Percentiles rank a stretch among this genome's conserved stretches.
These are phyloP conservation scores for Taphrorychus bicolor DNA, from an alignment of 2,888 invertebrate species.

Conservation along the genomic window DNA sequence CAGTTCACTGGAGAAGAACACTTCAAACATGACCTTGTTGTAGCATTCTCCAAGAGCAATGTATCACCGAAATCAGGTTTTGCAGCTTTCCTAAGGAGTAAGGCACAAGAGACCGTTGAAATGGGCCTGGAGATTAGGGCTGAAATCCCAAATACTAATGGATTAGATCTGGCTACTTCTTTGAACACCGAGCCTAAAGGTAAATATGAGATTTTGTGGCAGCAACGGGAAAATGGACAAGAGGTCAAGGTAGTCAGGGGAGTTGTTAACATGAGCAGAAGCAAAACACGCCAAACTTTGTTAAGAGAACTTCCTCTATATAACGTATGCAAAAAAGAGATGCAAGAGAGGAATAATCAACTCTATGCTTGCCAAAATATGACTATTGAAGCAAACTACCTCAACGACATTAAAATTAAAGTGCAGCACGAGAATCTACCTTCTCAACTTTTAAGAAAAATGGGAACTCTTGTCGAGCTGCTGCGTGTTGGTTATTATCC, in stretches of 20 bases:
- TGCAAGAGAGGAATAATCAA: slow-evolving; percentile 64
- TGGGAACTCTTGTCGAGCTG: slow-evolving; percentile 61
- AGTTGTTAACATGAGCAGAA: slow-evolving; percentile 61
- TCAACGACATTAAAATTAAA: slow-evolving; percentile 63
- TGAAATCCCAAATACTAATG: slow-evolving; percentile 63
- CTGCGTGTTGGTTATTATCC: slow-evolving; percentile 59
- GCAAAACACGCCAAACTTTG: slow-evolving; percentile 60
- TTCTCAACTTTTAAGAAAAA: slow-evolving; percentile 58
- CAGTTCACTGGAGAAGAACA: slow-evolving; percentile 64
- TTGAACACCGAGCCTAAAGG: slow-evolving; percentile 63
- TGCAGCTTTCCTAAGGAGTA: slow-evolving; percentile 61
- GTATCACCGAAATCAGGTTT: slow-evolving; percentile 65
- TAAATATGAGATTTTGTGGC: slow-evolving; percentile 62
- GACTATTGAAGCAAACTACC: slow-evolving; percentile 62
- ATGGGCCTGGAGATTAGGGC: slow-evolving; percentile 61
- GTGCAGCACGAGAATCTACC: slow-evolving; percentile 64
- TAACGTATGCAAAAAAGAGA: slow-evolving; percentile 63
- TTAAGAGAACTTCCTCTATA: slow-evolving; percentile 61
- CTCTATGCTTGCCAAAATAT: slow-evolving; percentile 66
- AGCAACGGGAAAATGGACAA: slow-evolving; percentile 62
- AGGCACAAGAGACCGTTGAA: slow-evolving; percentile 54
- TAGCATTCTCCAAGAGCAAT: slow-evolving; percentile 65
- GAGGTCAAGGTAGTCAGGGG: slow-evolving; percentile 47
- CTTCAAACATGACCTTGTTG: slow-evolving; percentile 63
- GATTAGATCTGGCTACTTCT: slow-evolving; percentile 64